Evolutionary conservation across 1,140 invertebrate species (phyloP), one percentile per base, ranked within the genome.

Genomic region (Drosophila yakuba): DNA sequence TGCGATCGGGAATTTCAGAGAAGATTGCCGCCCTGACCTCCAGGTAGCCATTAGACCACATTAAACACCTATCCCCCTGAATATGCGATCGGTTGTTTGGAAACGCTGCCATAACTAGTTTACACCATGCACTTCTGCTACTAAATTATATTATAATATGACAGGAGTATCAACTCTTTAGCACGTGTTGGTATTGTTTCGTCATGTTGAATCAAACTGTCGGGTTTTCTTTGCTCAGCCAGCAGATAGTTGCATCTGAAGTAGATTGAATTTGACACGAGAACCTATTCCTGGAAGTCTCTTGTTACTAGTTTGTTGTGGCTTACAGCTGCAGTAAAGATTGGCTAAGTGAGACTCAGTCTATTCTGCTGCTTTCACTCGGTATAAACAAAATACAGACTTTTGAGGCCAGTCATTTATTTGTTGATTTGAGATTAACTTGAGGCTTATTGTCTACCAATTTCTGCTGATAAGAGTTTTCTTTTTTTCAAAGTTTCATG

Each of bases 1-100:
- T 28, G 47, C 60, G 60, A 52, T 66, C 32, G 64, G 64, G 60
- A 68, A 68, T 68, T 68, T 68, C 64, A 28, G 15, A 32, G 44
- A 4, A 36, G 20, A 36, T 44, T 44, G 45, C 14, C 32, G 23
- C 56, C 11, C n/a, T 60, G 54, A 41, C 17, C 43, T n/a, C 11
- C 55, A 15, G 4, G 3, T n/a, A 17, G n/a, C 36, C 47, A 52
- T 32, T 41, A 54, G 36, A 25, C 20, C 20, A 20, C 47, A 66
- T 66, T 38, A 51, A 32, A 32, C 28, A 35, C 20, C 55, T 57
- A 41, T 41, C 45, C 25, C 23, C 10, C 35, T 7, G 60, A 64
- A 68, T 52, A 11, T 28, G 10, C 44, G 47, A 68, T 68, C 25
- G 64, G 36, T 68, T 68, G 52, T 66, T 52, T 38, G 60, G 60